A percentile compares a stretch with the other conserved stretches of the same genome.
These are phyloP conservation scores for Meriones unguiculatus DNA, from an alignment of 2,113 vertebrate species.

Conservation along the genomic window DNA sequence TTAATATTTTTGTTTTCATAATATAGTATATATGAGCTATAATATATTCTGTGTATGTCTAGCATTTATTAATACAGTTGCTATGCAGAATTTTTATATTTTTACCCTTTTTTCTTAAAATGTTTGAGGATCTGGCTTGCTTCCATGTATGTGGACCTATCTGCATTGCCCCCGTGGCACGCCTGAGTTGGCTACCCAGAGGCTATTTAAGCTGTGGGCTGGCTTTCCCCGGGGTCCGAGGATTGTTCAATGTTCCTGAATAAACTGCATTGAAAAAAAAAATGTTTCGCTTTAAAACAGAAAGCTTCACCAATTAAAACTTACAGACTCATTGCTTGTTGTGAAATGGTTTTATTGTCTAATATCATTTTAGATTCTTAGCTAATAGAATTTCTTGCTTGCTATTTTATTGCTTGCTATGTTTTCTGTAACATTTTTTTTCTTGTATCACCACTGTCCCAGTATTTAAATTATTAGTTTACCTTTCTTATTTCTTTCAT, in stretches of 20 bases:
- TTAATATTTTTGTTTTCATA: background rate
- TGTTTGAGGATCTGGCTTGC: too few species aligned
- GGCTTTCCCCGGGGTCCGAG: too few species aligned
- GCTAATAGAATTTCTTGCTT: background rate
- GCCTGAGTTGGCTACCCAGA: too few species aligned
- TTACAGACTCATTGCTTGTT: background rate
- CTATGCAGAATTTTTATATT: background rate
- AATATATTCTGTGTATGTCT: background rate
- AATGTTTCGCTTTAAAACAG: background rate
- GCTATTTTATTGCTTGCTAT: background rate
- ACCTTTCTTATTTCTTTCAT: background rate
- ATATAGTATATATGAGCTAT: background rate
- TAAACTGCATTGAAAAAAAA: too few species aligned
- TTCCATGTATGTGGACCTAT: too few species aligned
- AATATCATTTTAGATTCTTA: background rate
- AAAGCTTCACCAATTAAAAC: background rate
- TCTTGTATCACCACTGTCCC: background rate
- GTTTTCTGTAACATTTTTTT: background rate
- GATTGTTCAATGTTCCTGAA: too few species aligned
- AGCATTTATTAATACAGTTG: background rate
- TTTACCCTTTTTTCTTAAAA: background rate
- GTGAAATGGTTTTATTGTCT: background rate
- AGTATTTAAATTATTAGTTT: background rate
- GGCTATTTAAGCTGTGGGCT: too few species aligned
- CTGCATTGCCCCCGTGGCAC: too few species aligned